phyloP scores from a whole-genome alignment of 2,113 vertebrate species.

The Elaphurus davidianus region DNA sequence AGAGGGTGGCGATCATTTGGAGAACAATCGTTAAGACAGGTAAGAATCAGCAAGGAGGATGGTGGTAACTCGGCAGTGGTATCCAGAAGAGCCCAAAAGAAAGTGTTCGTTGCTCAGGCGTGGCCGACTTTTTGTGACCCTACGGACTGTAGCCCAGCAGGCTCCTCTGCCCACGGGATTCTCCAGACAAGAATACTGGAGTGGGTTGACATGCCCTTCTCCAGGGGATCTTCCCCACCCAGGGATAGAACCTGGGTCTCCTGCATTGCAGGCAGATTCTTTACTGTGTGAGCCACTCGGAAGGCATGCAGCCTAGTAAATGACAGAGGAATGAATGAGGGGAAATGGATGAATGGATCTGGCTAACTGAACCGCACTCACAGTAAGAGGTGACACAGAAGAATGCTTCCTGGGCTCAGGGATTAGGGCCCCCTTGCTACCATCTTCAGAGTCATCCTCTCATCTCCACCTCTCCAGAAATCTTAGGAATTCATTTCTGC shows the following conservation, averaged over 20 bases:
- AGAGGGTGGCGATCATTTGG: not conserved
- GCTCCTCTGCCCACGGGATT: not conserved
- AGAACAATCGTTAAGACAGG: not conserved
- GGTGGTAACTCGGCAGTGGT: not conserved
- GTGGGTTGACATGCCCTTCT: not conserved
- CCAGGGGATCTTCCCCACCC: not conserved
- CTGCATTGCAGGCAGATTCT: not conserved
- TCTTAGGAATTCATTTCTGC: not conserved
- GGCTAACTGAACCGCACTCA: not conserved
- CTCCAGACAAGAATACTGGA: not conserved
- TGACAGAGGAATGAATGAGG: not conserved
- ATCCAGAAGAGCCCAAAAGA: not conserved
- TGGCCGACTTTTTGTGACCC: not conserved
- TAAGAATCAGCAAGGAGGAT: not conserved
- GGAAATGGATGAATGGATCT: not conserved
- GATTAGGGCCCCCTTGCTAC: not conserved
- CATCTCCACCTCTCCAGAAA: not conserved
- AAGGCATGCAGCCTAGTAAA: not conserved
- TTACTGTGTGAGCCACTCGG: not conserved
- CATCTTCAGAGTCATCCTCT: too few species aligned
- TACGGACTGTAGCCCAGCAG: not conserved
- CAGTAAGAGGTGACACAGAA: not conserved
- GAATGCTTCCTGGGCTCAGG: accelerated
- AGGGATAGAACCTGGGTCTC: not conserved
- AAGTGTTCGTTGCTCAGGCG: not conserved